Base-by-base conservation (phyloP, 2,797 vertebrate genomes). In the Sandelia bainsii region DNA sequence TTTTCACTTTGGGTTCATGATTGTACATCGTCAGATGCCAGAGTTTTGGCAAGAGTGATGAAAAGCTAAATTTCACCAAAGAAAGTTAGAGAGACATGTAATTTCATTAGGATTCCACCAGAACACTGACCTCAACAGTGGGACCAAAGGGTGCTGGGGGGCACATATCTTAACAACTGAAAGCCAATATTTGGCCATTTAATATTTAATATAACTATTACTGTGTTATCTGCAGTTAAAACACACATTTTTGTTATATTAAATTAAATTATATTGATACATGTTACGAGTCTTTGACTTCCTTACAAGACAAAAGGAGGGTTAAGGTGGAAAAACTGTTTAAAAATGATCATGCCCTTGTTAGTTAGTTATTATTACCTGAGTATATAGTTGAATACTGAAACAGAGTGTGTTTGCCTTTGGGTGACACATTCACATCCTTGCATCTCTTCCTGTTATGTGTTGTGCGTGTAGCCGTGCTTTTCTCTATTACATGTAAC, bases 401-500 rank as follows among this genome's bases (percentile, higher is more conserved):
- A 53, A 56, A 75, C 51, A 53, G 27, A 39, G 54, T 40, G 8
- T 69, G 79, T 75, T 78, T 73, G 58, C 59, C 76, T 86, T 80
- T 70, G 71, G 68, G 56, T 75, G 62, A 75, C 83, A 78, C 61
- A 60, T 57, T 62, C 50, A 46, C 52, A 62, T 7, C 25, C 51
- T 70, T 34, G 64, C 75, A 82, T 81, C 64, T 60, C 66, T 67
- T 77, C 80, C 77, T 80, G 76, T 81, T 44, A 8, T 20, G 74
- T 22, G 79, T 80, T 85, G 83, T 72, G 76, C 46, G 14, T 22
- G 61, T 46, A 51, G 75, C 69, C 45, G 17, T 68, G 61, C 85
- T 86, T 82, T 52, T 82, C 73, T 85, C 76, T 70, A 70, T 84
- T 79, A 75, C 82, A 83, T 84, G 74, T 85, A 86, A 89, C 84